These are phyloP conservation scores for Nyctibius bracteatus DNA, from an alignment of 2,113 vertebrate species.

Conservation along the genomic window DNA sequence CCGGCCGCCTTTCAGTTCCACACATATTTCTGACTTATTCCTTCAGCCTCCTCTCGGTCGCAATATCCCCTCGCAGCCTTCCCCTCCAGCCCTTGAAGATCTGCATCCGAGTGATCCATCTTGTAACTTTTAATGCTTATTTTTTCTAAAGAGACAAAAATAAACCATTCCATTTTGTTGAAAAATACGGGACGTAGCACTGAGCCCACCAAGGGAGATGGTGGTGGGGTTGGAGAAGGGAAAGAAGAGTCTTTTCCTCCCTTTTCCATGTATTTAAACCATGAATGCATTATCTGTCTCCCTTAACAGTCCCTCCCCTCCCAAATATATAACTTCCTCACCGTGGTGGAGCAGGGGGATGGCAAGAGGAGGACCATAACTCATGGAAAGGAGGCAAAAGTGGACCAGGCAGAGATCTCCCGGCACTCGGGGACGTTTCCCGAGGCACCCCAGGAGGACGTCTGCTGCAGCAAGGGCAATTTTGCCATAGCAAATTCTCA, in stretches of 20 bases:
- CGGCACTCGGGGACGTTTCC: not conserved
- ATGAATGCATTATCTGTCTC: not conserved
- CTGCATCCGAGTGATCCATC: not conserved
- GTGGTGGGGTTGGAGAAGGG: not conserved
- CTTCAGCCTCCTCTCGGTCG: not conserved
- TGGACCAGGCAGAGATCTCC: not conserved
- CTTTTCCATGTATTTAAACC: not conserved
- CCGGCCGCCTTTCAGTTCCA: not conserved
- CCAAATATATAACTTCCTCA: not conserved
- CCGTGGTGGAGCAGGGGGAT: not conserved
- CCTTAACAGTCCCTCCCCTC: not conserved
- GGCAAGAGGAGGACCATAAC: not conserved
- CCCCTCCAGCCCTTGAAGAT: not conserved
- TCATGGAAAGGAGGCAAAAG: not conserved
- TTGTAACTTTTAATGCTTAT: not conserved
- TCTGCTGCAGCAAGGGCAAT: not conserved
- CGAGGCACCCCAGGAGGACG: accelerated
- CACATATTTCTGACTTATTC: constrained; percentile 11
- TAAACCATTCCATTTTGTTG: not conserved
- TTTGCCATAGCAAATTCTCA: not conserved
- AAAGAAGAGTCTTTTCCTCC: not conserved
- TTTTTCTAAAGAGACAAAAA: constrained; percentile 19
- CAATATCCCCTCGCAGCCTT: not conserved
- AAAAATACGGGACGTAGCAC: not conserved
- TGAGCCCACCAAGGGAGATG: not conserved